A percentile compares a stretch with the other conserved stretches of the same genome.
Evolutionary conservation across 2,797 vertebrate genomes (phyloP).

Genomic region (Clarias platycephalus): DNA sequence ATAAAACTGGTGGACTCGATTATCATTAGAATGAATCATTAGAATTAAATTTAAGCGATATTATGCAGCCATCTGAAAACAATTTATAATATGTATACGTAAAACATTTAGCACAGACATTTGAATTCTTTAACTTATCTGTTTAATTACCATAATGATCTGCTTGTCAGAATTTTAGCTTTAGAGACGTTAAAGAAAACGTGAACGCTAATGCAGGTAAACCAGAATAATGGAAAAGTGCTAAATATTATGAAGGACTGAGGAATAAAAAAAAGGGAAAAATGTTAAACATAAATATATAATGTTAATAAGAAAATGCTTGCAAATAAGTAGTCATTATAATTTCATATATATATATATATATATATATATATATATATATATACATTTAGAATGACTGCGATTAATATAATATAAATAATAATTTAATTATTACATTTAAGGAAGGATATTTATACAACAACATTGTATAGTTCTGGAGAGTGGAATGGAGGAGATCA

Average conservation of each 20-base stretch:
- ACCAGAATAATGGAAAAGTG: background rate
- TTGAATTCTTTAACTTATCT: background rate
- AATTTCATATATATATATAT: too few species aligned
- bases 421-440: background rate
- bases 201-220: background rate
- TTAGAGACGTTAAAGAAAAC: background rate
- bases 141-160: background rate
- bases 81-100: background rate
- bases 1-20: background rate
- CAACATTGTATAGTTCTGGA: background rate
- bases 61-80: background rate
- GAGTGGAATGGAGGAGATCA: background rate
- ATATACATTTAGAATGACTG: background rate
- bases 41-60: background rate
- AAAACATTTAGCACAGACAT: background rate
- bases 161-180: background rate
- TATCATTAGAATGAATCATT: background rate
- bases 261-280: background rate
- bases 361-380: background rate
- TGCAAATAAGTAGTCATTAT: background rate
- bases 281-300: background rate
- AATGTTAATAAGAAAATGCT: background rate
- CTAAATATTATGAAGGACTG: background rate
- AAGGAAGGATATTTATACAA: background rate
- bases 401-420: too few species aligned